Conservation (phyloP, 2,888 invertebrate genomes). For the Anticlea derivata region DNA sequence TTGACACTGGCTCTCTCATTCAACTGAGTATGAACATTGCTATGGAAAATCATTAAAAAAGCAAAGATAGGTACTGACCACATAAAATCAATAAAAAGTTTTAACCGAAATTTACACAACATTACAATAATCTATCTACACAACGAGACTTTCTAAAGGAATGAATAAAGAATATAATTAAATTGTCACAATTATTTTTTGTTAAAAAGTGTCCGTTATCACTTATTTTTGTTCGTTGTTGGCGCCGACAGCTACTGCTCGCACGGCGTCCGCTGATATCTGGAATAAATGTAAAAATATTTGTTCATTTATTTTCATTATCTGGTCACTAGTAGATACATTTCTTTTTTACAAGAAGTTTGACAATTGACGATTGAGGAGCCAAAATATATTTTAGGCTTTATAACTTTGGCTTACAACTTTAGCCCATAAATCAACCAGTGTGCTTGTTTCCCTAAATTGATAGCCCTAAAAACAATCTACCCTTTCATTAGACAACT, state of each 20-base stretch:
- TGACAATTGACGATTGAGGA: too few relatives aligned
- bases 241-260: constrained; percentile 71
- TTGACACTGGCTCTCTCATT: constrained; percentile 73
- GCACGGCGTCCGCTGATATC: constrained; percentile 80
- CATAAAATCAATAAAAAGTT: constrained; percentile 45
- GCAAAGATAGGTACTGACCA: constrained; percentile 58
- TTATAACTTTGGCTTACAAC: too few relatives aligned
- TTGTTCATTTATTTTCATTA: too few relatives aligned
- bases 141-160: constrained; percentile 60
- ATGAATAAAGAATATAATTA: constrained; percentile 57
- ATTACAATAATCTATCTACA: constrained; percentile 54
- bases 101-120: constrained; percentile 59
- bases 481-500: constrained; percentile 44
- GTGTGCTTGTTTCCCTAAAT: constrained; percentile 9
- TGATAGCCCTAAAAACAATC: constrained; percentile 29
- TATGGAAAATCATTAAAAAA: constrained; percentile 46
- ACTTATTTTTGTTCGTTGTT: constrained; percentile 75
- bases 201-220: constrained; percentile 66
- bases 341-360: too few relatives aligned
- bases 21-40: constrained; percentile 65
- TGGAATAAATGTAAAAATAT: constrained; percentile 46
- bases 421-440: too few relatives aligned
- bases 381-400: too few relatives aligned
- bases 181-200: constrained; percentile 57
- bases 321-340: too few relatives aligned